Percentiles rank a stretch among this genome's conserved stretches.
phyloP scores from a whole-genome alignment of 2,113 vertebrate genomes.

The Platanista minor region DNA sequence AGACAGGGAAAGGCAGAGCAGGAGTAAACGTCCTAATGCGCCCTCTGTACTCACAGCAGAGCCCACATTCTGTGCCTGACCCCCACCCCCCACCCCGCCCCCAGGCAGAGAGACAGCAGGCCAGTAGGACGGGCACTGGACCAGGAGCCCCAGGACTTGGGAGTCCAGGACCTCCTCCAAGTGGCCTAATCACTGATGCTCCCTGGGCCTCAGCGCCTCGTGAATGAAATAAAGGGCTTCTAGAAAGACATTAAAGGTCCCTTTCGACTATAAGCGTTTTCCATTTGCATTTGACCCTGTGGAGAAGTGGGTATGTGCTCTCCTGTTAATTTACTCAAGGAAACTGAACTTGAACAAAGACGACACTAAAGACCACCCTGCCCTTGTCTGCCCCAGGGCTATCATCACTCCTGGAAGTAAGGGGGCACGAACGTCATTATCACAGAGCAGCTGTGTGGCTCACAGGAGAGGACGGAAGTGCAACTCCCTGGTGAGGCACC shows the following conservation, averaged over 20 bases:
- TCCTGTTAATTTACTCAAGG: neutral
- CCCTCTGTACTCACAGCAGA: accelerated
- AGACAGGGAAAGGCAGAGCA: neutral
- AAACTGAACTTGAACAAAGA: neutral
- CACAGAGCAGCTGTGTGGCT: neutral
- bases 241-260: neutral
- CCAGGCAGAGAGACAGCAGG: accelerated
- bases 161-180: neutral
- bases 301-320: neutral
- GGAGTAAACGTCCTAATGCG: accelerated
- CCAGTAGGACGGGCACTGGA: accelerated
- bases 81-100: accelerated
- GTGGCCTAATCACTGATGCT: neutral
- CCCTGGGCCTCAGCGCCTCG: neutral
- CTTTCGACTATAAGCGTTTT: neutral
- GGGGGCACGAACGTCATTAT: accelerated
- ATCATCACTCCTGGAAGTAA: neutral
- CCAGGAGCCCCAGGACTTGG: neutral
- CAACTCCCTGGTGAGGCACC: accelerated
- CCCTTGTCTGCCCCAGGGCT: too few relatives aligned
- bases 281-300: neutral
- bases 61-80: neutral
- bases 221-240: neutral
- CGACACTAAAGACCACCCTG: neutral
- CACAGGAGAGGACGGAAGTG: accelerated